Conservation (phyloP, 2,113 vertebrate genomes). For the Psephotus haematonotus region DNA sequence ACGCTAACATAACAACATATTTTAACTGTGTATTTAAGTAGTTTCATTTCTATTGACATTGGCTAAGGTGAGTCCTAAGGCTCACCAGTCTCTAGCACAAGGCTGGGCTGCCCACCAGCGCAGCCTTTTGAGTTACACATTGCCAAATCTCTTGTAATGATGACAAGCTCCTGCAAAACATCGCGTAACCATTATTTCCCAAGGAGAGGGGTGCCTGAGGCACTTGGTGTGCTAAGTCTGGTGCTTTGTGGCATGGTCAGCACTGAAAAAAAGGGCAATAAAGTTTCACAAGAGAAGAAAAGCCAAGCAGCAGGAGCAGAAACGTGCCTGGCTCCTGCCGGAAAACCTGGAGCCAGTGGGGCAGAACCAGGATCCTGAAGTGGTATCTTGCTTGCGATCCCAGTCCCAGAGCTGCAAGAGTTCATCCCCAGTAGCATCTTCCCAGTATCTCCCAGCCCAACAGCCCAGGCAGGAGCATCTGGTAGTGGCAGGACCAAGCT, state of each 20-base stretch:
- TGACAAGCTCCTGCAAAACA: background rate
- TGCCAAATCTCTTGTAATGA: background rate
- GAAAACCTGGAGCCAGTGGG: background rate
- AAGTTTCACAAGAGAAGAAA: background rate
- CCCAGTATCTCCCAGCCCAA: background rate
- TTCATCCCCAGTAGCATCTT: fast-evolving
- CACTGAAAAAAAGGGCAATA: background rate
- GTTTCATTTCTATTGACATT: slow-evolving; percentile 33
- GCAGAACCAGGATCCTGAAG: background rate
- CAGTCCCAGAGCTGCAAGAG: background rate
- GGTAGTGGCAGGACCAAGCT: background rate
- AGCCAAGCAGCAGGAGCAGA: background rate
- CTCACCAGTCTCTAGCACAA: background rate
- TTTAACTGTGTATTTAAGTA: slow-evolving; percentile 44
- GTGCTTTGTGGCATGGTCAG: background rate
- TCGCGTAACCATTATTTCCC: background rate
- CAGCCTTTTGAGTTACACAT: background rate
- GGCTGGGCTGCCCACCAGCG: background rate
- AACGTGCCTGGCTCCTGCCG: background rate
- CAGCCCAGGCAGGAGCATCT: background rate
- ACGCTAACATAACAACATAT: slow-evolving; percentile 53
- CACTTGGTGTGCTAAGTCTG: background rate
- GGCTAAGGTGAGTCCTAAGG: slow-evolving; percentile 16
- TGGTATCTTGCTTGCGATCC: background rate
- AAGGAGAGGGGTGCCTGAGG: background rate